phyloP scores from a whole-genome alignment of 2,888 invertebrate species.

The Tenthredo distinguenda region DNA sequence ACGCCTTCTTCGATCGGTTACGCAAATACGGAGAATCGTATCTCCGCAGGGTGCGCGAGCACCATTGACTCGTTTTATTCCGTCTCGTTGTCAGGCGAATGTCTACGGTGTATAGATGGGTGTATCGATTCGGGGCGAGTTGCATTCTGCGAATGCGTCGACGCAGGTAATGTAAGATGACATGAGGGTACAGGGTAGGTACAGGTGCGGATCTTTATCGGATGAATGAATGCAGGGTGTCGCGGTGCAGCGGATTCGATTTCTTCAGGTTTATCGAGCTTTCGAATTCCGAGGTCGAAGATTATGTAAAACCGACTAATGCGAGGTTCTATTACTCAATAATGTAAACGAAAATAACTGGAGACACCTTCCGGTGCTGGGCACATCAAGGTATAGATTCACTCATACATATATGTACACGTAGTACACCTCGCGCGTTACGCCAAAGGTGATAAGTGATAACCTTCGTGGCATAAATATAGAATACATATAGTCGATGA shows the following conservation, averaged over 20 bases:
- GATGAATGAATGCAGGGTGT: not conserved
- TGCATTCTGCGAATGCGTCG: not conserved
- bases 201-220: not conserved
- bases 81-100: not conserved
- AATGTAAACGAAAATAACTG: not conserved
- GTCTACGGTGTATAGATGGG: not conserved
- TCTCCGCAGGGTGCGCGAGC: constrained; percentile 43
- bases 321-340: not conserved
- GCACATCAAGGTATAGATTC: not conserved
- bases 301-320: not conserved
- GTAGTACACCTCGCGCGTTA: not conserved
- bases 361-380: not conserved
- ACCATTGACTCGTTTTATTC: constrained; percentile 6
- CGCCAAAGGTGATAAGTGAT: constrained; percentile 21
- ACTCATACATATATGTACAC: not conserved
- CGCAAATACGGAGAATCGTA: constrained; percentile 8
- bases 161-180: not conserved
- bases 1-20: constrained; percentile 16
- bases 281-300: constrained; percentile 35
- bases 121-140: constrained; percentile 8
- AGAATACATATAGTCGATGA: not conserved
- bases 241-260: not conserved
- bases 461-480: constrained; percentile 9
- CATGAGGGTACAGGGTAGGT: not conserved
- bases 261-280: constrained; percentile 11